Base-by-base conservation (phyloP, 2,797 vertebrate genomes). In the Philypnodon macrostomus region DNA sequence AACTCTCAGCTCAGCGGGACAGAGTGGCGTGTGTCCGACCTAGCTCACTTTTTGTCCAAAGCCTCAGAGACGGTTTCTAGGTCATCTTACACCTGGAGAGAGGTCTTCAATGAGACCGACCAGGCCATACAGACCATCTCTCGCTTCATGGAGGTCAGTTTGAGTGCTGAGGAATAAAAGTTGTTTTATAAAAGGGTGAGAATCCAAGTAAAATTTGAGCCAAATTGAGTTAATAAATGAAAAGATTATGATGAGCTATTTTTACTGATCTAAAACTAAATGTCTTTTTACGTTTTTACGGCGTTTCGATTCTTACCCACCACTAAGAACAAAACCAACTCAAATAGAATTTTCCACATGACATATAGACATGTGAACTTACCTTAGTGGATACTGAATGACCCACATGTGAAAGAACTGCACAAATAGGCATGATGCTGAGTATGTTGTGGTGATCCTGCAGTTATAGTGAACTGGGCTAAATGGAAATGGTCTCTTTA, bases 71-170 rank as follows among this genome's bases (percentile, higher is more conserved):
- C 82, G 75, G 24, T 63, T 85, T 0, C 64, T 0, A 86, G 85
- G 16, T 85, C 92, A 0, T 67, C 67, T 1, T 94, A 93, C 42
- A 97, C 94, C 16, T 99, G 97, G 97, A 84, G 91, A 63, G 89
- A 96, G 0, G 91, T 90, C 46, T 95, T 96, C 85, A 97, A 98
- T 6, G 97, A 98, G 79, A 96, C 93, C 0, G 93, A 94, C 77
- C 85, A 86, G 13, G 93, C 93, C 59, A 85, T 99, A 60, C 90
- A 87, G 59, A 96, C 90, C 55, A 92, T 98, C 63, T 94, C 95
- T 2, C 94, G 87, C 26, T 97, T 97, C 77, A 98, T 99, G 95
- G 96, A 99, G 92, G 97, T 98, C 47, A 64, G 86, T 73, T 12
- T 33, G 36, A 3, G 3, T 23, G 21, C 21, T 23, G 3, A 23